These are phyloP conservation scores for Oncorhynchus nerka DNA, from an alignment of 2,113 vertebrate species.

Conservation along the genomic window DNA sequence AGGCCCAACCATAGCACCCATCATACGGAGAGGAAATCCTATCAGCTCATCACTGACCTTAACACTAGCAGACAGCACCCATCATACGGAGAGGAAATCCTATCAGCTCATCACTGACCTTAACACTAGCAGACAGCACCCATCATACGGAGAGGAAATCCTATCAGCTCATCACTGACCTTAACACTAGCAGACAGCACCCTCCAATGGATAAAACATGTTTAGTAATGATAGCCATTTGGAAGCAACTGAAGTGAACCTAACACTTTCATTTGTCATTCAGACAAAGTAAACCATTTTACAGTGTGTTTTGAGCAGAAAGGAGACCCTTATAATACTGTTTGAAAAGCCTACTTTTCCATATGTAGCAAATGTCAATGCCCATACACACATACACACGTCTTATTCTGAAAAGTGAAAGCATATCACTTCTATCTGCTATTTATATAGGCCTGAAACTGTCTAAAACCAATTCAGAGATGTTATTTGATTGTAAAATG, in stretches of 20 bases:
- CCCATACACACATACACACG: too few relatives aligned
- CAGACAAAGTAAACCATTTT: background rate
- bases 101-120: background rate
- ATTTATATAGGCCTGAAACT: too few relatives aligned
- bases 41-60: background rate
- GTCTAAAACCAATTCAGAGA: too few relatives aligned
- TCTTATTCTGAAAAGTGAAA: too few relatives aligned
- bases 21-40: background rate
- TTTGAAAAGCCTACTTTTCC: too few relatives aligned
- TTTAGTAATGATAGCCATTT: background rate
- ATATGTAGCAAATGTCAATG: too few relatives aligned
- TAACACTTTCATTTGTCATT: background rate
- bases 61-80: background rate
- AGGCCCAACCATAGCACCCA: background rate
- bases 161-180: background rate
- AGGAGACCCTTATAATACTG: too few relatives aligned
- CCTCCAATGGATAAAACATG: background rate
- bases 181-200: background rate
- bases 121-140: background rate
- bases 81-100: background rate
- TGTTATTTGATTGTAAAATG: too few relatives aligned
- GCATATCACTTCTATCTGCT: too few relatives aligned
- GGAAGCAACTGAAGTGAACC: too few relatives aligned
- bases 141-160: background rate
- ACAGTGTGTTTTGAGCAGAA: background rate